phyloP scores from a whole-genome alignment of 2,113 vertebrate species.

The Pipra filicauda region DNA sequence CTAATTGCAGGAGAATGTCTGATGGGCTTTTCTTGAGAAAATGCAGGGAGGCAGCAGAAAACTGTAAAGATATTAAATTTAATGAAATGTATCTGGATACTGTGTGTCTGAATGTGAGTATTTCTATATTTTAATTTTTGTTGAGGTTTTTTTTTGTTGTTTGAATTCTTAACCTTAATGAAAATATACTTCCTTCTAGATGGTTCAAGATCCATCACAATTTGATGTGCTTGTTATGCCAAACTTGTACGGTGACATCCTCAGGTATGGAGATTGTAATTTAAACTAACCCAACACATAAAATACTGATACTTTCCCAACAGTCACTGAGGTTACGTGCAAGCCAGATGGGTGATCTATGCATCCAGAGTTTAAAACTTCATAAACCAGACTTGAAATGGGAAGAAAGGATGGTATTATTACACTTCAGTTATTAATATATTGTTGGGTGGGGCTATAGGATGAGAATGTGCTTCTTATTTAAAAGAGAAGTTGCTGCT shows the following conservation, averaged over 20 bases:
- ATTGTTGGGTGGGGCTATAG: neutral
- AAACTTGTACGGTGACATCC: slow-evolving; percentile 94
- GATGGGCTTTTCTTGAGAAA: slow-evolving; percentile 94
- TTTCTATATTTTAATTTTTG: neutral
- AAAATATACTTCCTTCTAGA: slow-evolving; percentile 72
- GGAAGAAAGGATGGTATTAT: neutral
- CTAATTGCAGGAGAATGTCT: slow-evolving; percentile 89
- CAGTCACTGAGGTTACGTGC: neutral
- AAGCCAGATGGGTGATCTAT: neutral
- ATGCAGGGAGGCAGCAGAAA: slow-evolving; percentile 94
- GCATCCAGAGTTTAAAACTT: neutral
- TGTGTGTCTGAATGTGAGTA: slow-evolving; percentile 93
- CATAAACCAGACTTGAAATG: neutral
- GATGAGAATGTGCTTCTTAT: neutral
- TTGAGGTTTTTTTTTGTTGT: neutral
- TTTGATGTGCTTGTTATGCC: slow-evolving; percentile 98
- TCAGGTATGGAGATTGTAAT: slow-evolving; percentile 79
- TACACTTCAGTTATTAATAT: neutral
- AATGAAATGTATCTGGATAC: slow-evolving; percentile 98
- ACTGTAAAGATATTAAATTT: slow-evolving; percentile 94
- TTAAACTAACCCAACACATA: neutral
- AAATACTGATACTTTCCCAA: neutral
- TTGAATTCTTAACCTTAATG: neutral
- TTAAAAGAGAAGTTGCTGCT: neutral
- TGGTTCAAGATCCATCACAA: slow-evolving; percentile 94